Percentiles rank a stretch among this genome's conserved stretches.
Evolutionary conservation across 2,113 vertebrate species (phyloP).

Genomic region (Proteles cristata): DNA sequence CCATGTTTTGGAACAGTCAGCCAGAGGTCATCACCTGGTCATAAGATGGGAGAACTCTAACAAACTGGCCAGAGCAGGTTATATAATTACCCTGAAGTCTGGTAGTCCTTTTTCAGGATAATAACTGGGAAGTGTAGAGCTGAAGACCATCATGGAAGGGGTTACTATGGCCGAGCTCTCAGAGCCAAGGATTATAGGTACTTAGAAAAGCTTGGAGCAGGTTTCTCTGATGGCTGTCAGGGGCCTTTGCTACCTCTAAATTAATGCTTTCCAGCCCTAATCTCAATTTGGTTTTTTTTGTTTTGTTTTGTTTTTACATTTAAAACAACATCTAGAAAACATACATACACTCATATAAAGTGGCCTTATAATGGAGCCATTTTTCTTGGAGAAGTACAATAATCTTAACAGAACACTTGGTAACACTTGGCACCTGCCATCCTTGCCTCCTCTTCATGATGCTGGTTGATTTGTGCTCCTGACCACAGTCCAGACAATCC

Average conservation of each 20-base stretch:
- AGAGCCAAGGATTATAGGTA: not conserved
- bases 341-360: not conserved
- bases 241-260: conserved; percentile 13
- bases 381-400: not conserved
- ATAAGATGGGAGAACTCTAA: not conserved
- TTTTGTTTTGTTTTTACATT: not conserved
- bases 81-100: not conserved
- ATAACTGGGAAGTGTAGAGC: not conserved
- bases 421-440: not conserved
- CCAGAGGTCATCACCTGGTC: not conserved
- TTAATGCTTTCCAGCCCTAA: not conserved
- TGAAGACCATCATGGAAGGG: not conserved
- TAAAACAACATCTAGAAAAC: not conserved
- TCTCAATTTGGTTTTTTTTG: not conserved
- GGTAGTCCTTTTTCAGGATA: not conserved
- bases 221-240: conserved; percentile 23
- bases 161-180: not conserved
- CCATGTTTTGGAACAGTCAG: not conserved
- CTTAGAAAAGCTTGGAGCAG: not conserved
- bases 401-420: not conserved
- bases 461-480: not conserved
- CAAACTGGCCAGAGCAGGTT: not conserved
- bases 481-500: not conserved
- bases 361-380: not conserved
- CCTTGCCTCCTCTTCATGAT: not conserved